Evolutionary conservation across 1,140 invertebrate species (phyloP).

Genomic region (Drosophila prosaltans): DNA sequence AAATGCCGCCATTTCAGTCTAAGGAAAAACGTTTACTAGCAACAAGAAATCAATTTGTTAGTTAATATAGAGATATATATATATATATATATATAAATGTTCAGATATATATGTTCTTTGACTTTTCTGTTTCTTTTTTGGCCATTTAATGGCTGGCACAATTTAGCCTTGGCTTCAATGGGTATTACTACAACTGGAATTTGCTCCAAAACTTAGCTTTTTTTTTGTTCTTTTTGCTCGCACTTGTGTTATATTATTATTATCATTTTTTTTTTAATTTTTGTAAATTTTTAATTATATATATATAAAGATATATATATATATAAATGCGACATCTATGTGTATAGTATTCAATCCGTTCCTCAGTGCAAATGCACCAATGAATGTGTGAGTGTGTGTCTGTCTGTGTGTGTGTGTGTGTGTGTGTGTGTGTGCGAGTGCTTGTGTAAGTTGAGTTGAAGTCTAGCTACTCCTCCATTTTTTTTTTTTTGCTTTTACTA

Average conservation of each 20-base stretch:
- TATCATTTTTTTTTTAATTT: conserved; percentile 22
- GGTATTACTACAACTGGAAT: conserved; percentile 37
- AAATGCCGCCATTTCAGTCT: conserved; percentile 76
- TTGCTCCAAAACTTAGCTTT: conserved; percentile 58
- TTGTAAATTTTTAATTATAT: conserved; percentile 13
- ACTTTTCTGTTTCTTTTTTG: neutral
- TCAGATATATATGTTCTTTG: neutral
- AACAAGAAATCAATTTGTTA: neutral
- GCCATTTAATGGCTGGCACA: conserved; percentile 42
- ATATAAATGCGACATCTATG: conserved; percentile 55
- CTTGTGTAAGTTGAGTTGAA: conserved; percentile 1
- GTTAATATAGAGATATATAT: conserved; percentile 15
- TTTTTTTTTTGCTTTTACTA: too few species aligned
- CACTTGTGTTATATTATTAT: conserved; percentile 64
- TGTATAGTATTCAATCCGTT: conserved; percentile 78
- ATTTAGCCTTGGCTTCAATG: neutral
- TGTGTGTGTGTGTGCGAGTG: conserved; percentile 4
- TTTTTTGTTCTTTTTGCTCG: conserved; percentile 43
- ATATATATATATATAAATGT: conserved; percentile 40
- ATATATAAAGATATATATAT: conserved; percentile 7
- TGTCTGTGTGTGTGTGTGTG: neutral
- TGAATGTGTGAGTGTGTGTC: conserved; percentile 1
- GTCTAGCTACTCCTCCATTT: neutral
- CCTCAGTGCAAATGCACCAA: conserved; percentile 52
- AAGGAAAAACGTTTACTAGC: conserved; percentile 6